Base-by-base conservation (phyloP, 2,797 vertebrate species). In the Tauraco hartlaubi region DNA sequence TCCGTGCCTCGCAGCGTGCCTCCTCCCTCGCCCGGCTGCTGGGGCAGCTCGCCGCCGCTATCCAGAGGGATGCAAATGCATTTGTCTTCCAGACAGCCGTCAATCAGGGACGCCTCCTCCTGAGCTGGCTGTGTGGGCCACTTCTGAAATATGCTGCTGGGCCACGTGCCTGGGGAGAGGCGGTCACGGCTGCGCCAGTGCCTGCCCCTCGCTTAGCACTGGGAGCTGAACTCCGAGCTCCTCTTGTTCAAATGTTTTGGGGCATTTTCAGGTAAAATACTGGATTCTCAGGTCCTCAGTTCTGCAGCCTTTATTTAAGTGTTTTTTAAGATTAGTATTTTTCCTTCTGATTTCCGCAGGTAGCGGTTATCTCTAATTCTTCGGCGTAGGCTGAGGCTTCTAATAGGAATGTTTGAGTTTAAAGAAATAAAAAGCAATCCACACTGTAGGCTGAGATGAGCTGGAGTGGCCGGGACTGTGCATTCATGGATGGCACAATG, bases 341-440 rank as follows among this genome's bases (percentile, higher is more conserved):
- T 90, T 72, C 74, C 35, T 94, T 73, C 56, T 15, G 23, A 1
- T 66, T 75, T 90, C 41, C 29, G 12, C 2, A 7, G 48, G 55
- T 92, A 76, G 62, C 75, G 20, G 67, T 90, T 95, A 39, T 66
- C 75, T 83, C 64, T 92, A 39, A 64, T 89, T 58, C 58, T 86
- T 61, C 26, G 46, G 82, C 1, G 41, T 94, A 69, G 90, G 93
- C 56, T 95, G 94, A 79, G 55, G 46, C 58, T 94, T 90, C 67
- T 91, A 76, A 82, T 74, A 79, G 23, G 66, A 79, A 58, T 28
- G 15, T 22, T 87, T 49, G 22, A 58, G 31, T 69, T 33, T 3
- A n/a, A 33, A 52, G 59, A 62, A 37, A 29, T 9, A 25, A 63
- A 67, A 46, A 1, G 22, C 29, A 69, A 46, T 75, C 46, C 16